Conservation (phyloP, 2,888 invertebrate species). For the Carpatolechia fugitivella region DNA sequence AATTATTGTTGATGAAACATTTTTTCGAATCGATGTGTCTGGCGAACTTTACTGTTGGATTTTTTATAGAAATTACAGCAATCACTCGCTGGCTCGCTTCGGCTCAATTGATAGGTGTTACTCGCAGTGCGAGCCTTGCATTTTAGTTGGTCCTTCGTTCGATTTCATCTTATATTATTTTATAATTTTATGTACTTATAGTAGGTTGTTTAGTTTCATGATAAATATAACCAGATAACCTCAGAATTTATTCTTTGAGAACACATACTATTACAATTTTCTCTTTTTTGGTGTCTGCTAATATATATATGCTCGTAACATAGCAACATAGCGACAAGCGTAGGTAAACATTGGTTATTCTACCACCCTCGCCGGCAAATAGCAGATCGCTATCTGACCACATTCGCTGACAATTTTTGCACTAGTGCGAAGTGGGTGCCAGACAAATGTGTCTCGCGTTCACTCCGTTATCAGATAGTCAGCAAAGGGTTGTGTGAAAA, state of each 20-base stretch:
- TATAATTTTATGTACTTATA: too few species aligned
- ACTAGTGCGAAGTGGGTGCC: constrained; percentile 68
- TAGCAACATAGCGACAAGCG: constrained; percentile 12
- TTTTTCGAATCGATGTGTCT: constrained; percentile 76
- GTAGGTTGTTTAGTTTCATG: background rate
- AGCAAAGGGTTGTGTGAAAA: constrained; percentile 69
- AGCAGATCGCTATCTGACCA: constrained; percentile 70
- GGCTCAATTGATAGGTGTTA: constrained; percentile 70
- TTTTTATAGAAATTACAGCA: constrained; percentile 76
- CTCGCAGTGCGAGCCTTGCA: constrained; percentile 34
- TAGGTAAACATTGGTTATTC: constrained; percentile 36
- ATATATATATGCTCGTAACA: background rate
- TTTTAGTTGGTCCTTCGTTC: constrained; percentile 44
- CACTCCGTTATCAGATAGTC: constrained; percentile 72
- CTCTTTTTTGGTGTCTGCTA: too few species aligned
- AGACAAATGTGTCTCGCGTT: constrained; percentile 74
- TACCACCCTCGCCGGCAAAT: constrained; percentile 53
- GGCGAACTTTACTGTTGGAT: constrained; percentile 75
- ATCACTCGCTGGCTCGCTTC: constrained; percentile 60
- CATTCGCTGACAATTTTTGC: constrained; percentile 76
- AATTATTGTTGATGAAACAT: constrained; percentile 79
- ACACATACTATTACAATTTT: too few species aligned
- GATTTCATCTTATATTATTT: constrained; percentile 30
- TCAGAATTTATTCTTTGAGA: too few species aligned
- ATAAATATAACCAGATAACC: too few species aligned